Base-by-base conservation (phyloP, 1,140 invertebrate species). In the Neodiprion pinetum region DNA sequence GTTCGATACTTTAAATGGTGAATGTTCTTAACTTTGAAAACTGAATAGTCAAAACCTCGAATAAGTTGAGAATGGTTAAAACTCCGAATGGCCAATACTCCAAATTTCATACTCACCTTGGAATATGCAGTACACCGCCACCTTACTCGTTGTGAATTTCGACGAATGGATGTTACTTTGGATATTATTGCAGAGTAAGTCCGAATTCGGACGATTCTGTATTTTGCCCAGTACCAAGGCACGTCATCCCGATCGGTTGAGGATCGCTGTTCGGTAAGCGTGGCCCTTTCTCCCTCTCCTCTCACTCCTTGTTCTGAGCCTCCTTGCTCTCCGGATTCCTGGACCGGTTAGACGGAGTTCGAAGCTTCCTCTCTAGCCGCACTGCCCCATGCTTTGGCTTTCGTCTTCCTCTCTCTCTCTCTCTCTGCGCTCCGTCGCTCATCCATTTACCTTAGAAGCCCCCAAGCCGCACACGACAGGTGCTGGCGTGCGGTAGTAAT, bases 231-330 rank as follows among this genome's bases (percentile, higher is more conserved):
- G 28, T 5, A 40, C 28, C 28, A 2, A 40, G 28, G 28, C 28
- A 40, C 28, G 5, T 1, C 1, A 40, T 40, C 0, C 28, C 5
- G 28, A 40, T 40, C 28, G 28, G 28, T 87, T 88, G 86, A 84
- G 79, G 83, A 72, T 71, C 85, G 80, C 86, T 87, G 85, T 53
- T 75, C 72, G 40, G 80, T 87, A 86, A 87, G 85, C 84, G 85
- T 87, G 86, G 85, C 85, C 81, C 84, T 61, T 14, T 61, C 53
- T 17, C 28, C 53, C 53, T 61, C 53, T 61, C 53, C 53, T 40
- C 11, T 8, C 11, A 7, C 9, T 61, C 53, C 4, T 61, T 61
- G 53, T 9, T 40, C 28, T 40, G 28, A 40, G 28, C 2, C 28
- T 40, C 28, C 28, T 40, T 5, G 28, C n/a, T 17, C 53, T 61